Conservation (phyloP, 2,888 invertebrate genomes). For the Nesidiocoris tenuis region DNA sequence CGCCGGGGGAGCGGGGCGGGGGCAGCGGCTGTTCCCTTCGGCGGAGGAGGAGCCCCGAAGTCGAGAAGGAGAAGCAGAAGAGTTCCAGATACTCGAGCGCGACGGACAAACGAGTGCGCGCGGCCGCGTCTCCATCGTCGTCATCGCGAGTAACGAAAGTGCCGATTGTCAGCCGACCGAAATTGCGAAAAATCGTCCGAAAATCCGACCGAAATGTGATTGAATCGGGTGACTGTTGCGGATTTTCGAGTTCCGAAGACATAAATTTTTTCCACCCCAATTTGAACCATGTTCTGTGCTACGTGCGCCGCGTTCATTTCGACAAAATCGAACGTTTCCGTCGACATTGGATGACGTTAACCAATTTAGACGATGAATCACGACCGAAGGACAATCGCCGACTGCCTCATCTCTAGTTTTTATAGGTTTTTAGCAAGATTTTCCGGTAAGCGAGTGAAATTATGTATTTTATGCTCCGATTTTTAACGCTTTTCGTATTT, state of each 20-base stretch:
- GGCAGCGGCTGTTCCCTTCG: neutral
- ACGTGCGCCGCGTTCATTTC: slow-evolving; percentile 9
- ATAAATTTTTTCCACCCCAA: neutral
- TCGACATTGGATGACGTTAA: slow-evolving; percentile 1
- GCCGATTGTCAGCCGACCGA: neutral
- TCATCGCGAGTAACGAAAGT: neutral
- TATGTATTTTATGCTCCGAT: no score
- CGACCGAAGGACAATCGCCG: slow-evolving; percentile 46
- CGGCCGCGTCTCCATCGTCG: neutral
- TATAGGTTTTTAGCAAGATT: slow-evolving; percentile 49
- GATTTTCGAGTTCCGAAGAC: neutral
- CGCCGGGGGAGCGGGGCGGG: slow-evolving; percentile 3
- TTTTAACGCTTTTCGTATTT: no score
- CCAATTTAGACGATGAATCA: slow-evolving; percentile 19
- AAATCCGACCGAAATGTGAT: neutral
- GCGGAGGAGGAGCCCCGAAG: neutral
- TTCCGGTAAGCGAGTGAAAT: slow-evolving; percentile 43
- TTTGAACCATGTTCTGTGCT: slow-evolving; percentile 34
- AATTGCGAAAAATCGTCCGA: no score
- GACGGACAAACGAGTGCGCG: slow-evolving; percentile 24
- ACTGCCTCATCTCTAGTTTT: slow-evolving; percentile 48
- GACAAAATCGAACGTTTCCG: slow-evolving; percentile 13
- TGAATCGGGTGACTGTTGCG: neutral
- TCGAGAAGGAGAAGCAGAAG: slow-evolving; percentile 12
- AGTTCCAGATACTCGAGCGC: slow-evolving; percentile 33